phyloP scores from a whole-genome alignment of 2,797 vertebrate species.

The Sciaenops ocellatus region DNA sequence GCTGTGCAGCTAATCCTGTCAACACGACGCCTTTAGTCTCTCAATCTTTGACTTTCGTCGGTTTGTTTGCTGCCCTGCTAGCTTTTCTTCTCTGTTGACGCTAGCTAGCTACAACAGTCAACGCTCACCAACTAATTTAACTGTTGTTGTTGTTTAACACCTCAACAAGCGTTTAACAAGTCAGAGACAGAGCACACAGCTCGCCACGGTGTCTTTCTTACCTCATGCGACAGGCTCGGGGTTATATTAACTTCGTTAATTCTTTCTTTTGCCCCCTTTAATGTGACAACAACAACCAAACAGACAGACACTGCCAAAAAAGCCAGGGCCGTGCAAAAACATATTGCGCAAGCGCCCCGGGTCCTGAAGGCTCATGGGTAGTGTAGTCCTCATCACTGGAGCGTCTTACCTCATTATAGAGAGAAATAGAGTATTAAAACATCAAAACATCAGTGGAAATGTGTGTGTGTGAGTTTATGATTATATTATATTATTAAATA shows the following conservation, averaged over 20 bases:
- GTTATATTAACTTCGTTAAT: constrained; percentile 36
- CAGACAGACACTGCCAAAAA: constrained; percentile 45
- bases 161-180: neutral
- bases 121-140: constrained; percentile 61
- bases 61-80: constrained; percentile 48
- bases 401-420: neutral
- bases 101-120: constrained; percentile 54
- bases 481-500: neutral
- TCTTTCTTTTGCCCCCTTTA: constrained; percentile 43
- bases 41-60: constrained; percentile 12
- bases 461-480: too few relatives aligned
- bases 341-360: constrained; percentile 79
- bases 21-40: neutral
- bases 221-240: constrained; percentile 75
- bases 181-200: constrained; percentile 1
- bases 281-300: constrained; percentile 66
- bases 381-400: constrained; percentile 59
- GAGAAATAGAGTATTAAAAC: too few relatives aligned
- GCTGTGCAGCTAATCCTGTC: neutral
- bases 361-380: constrained; percentile 66
- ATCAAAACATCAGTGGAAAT: too few relatives aligned
- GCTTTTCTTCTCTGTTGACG: constrained; percentile 54
- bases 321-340: constrained; percentile 72
- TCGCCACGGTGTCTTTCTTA: constrained; percentile 49
- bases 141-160: constrained; percentile 31